phyloP scores from a whole-genome alignment of 2,888 invertebrate genomes.

The Hypolimnas misippus region DNA sequence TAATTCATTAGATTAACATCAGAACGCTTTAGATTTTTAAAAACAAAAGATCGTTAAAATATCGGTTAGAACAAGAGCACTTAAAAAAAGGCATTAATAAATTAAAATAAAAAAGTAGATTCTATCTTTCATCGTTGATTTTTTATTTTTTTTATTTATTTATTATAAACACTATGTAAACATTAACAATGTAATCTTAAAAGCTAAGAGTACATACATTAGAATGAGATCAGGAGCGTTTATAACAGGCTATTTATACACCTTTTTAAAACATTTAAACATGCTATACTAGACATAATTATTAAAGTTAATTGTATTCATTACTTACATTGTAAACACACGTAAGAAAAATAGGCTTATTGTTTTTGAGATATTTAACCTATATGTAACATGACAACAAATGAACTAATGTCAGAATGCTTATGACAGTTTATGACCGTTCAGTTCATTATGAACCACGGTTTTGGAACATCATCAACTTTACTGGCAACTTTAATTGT shows the following conservation, averaged over 20 bases:
- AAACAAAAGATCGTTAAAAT: background rate
- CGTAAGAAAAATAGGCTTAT: too few relatives aligned
- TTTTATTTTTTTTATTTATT: too few relatives aligned
- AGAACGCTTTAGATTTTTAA: constrained; percentile 43
- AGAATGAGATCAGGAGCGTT: too few relatives aligned
- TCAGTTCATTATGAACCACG: constrained; percentile 39
- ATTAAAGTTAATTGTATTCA: too few relatives aligned
- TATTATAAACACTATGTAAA: too few relatives aligned
- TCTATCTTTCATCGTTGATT: constrained; percentile 18
- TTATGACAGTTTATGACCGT: constrained; percentile 21
- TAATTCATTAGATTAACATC: constrained; percentile 51
- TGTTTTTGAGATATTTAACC: too few relatives aligned
- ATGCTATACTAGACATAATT: too few relatives aligned
- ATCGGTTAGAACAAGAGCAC: background rate
- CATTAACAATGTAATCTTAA: too few relatives aligned
- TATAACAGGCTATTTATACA: too few relatives aligned
- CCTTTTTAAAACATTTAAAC: too few relatives aligned
- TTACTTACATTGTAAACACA: too few relatives aligned
- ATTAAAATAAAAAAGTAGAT: constrained; percentile 8
- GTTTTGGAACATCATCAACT: constrained; percentile 34
- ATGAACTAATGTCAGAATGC: constrained; percentile 10
- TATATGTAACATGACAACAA: background rate
- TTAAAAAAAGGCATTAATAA: constrained; percentile 11
- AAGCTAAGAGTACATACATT: too few relatives aligned
- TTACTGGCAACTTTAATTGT: constrained; percentile 64